Evolutionary conservation across 2,888 invertebrate genomes (phyloP).

Genomic region (Parochlus steinenii): DNA sequence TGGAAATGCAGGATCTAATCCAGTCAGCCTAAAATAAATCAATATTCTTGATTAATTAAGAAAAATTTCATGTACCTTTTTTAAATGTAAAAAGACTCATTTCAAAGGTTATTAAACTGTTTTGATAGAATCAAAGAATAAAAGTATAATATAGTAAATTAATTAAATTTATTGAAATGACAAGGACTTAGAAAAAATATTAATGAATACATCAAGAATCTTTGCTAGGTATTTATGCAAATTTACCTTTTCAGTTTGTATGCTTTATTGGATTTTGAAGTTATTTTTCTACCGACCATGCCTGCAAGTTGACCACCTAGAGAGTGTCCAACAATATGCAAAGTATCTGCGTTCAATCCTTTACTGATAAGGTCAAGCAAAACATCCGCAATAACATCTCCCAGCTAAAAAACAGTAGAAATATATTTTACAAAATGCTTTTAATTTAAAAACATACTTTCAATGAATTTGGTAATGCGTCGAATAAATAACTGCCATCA

Average conservation of each 20-base stretch:
- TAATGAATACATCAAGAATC: no score
- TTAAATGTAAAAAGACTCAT: no score
- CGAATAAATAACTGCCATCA: slow-evolving; percentile 28
- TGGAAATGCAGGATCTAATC: slow-evolving; percentile 17
- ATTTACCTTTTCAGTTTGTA: slow-evolving; percentile 16
- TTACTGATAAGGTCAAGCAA: slow-evolving; percentile 23
- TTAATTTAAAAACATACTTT: slow-evolving; percentile 17
- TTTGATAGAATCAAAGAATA: no score
- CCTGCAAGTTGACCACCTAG: slow-evolving; percentile 28
- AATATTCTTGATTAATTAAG: slow-evolving; percentile 1
- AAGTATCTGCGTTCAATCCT: slow-evolving; percentile 22
- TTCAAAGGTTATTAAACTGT: no score
- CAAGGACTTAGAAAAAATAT: no score
- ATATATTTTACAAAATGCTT: no score
- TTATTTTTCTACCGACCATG: slow-evolving; percentile 23
- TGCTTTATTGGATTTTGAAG: slow-evolving; percentile 17
- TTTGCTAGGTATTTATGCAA: no score
- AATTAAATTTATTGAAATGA: no score
- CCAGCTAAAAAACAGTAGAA: slow-evolving; percentile 1
- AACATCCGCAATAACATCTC: slow-evolving; percentile 12
- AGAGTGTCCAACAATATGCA: slow-evolving; percentile 29
- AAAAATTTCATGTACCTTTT: no score
- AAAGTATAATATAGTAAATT: no score
- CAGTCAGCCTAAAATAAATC: slow-evolving; percentile 14
- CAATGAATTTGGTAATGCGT: slow-evolving; percentile 26